Evolutionary conservation across 2,797 vertebrate species (phyloP), one percentile per base, ranked within the genome.

Genomic region (Pelobates cultripes): DNA sequence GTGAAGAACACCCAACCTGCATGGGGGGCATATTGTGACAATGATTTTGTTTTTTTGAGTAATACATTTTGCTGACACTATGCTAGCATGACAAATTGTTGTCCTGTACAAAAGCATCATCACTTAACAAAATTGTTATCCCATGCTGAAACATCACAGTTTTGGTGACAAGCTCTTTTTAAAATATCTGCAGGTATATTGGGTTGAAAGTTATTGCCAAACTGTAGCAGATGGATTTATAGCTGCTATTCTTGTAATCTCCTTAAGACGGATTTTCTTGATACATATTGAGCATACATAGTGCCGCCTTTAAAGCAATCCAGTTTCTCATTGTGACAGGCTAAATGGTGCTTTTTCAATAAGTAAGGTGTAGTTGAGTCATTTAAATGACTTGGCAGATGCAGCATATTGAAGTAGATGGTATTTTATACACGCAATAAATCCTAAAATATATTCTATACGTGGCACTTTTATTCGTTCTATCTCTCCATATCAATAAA

Each of bases 311-410:
- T 75, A 84, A 70, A 66, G 66, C 67, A 66, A 45, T 66, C 57
- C 45, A 42, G 66, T 84, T 84, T 64, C 45, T 84, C 82, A 84
- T 75, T 74, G 43, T 84, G 82, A 84, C 82, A 84, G 44, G 8
- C 72, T 84, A 79, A 83, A 84, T 51, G 73, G 43, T 43, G 72
- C 41, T 68, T 77, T 84, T 79, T 79, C 77, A 79, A 84, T 84
- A 84, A 84, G 82, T 79, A 84, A 84, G 77, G 78, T 79, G 77
- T 69, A 84, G 82, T 75, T 57, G 53, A 79, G 77, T 70, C 77
- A 84, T 84, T 84, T 84, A 84, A 84, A 84, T 79, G 77, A 70
- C 77, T 79, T 64, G 72, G 77, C 77, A 84, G 77, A 84, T 79
- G 72, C 67, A 15, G 72, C 72, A 75, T 79, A 75, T 71, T 79